Evolutionary conservation across 2,113 vertebrate species (phyloP), one percentile per base, ranked within the genome.

Genomic region (Chamaetylas fuelleborni): DNA sequence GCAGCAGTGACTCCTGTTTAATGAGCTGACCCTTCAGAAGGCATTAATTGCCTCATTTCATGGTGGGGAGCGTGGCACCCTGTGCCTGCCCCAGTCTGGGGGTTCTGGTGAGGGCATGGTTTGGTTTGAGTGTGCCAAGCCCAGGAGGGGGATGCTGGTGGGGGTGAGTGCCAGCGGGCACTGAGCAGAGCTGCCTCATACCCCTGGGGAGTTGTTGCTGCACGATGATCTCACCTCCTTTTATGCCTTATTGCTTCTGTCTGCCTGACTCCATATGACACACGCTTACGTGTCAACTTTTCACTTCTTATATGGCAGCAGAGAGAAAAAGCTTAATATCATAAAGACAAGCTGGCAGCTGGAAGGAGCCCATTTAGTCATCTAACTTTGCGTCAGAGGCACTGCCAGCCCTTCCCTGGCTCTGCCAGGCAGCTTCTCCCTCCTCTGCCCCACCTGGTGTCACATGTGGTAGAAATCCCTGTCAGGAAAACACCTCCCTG

Each of bases 211-310:
- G 90, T 1, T 64, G 81, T 36, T 76, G 90, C 91, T 86, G 76
- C 70, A 17, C 8, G 38, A 94, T 95, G 96, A 93, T 95, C 93
- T 96, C 91, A 94, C 95, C 93, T 96, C 93, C 93, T 95, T 95
- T 96, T 96, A 95, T 62, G 94, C 93, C 96, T 94, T 97, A 96
- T 94, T 97, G 97, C 96, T 93, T 80, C 97, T 95, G 92, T 95
- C 96, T 93, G 23, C 78, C 79, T 96, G 86, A 65, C 93, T 96
- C 71, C 4, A 1, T 34, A 4, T 95, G 95, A 97, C 95, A 96
- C 91, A 93, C 26, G n/a, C 93, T 95, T 69, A 81, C 48, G 90
- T 88, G 90, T 91, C 96, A 94, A 64, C 86, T 96, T 91, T 87
- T 89, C 89, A 92, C 73, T 97, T 91, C 89, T 95, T 51, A 73